Evolutionary conservation across 2,797 vertebrate genomes (phyloP), one percentile per base, ranked within the genome.

Genomic region (Oreochromis grahami): DNA sequence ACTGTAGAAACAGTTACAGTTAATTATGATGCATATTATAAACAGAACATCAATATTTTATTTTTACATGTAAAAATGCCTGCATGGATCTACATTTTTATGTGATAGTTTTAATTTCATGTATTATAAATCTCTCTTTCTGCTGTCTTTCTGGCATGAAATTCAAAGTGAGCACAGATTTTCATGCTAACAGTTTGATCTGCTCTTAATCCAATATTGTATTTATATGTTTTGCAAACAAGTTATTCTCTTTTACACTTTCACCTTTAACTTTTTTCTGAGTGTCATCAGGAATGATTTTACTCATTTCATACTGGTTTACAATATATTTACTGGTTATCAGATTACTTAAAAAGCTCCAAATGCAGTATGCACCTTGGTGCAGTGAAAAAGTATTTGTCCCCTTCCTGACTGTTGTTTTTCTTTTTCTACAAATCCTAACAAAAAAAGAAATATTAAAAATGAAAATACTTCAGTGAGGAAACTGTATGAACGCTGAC

Each of bases 21-120:
- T n/a, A 5, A 36, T 60, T 60, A 60, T 36, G 6, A 60, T n/a
- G 58, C 6, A 1, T 5, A 0, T 60, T 36, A 36, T 36, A n/a
- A 60, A 36, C 32, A 60, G 56, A 60, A 12, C 29, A n/a, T 7
- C 56, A 60, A n/a, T 36, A 34, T 60, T 34, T 19, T 60, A 60
- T 34, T 34, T 60, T 60, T 34, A 34, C 29, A 60, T 60, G 55
- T 58, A 58, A 58, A 58, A 2, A 32, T 32, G 15, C 26, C 34
- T 6, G 55, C 55, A 10, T 32, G 2, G 5, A 56, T 56, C 26
- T 0, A 56, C 15, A 58, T 34, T 58, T 58, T 34, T 58, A 58
- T 58, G 56, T 19, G 29, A 58, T 2, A 19, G 56, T 11, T 60
- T 60, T 60, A 34, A 60, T 60, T 34, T 60, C 29, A 19, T 1